Evolutionary conservation across 2,888 invertebrate species (phyloP).

Genomic region (Xiphydria camelus): DNA sequence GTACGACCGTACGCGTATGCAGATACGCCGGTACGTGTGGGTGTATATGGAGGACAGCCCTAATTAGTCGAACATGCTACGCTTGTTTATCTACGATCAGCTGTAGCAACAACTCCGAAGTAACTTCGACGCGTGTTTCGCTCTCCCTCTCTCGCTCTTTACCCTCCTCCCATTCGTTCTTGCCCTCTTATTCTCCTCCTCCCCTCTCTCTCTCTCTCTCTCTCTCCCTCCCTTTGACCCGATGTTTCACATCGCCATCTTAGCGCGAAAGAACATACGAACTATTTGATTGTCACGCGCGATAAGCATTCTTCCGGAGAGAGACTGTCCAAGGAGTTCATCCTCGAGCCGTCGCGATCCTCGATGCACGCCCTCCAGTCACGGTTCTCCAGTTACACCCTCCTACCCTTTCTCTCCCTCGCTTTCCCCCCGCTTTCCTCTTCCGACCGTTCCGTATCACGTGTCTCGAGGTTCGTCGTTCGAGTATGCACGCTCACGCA

Average conservation of each 20-base stretch:
- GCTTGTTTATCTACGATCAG: conserved; percentile 32
- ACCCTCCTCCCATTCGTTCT: conserved; percentile 1
- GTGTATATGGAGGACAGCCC: not conserved
- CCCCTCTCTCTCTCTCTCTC: not conserved
- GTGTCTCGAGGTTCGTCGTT: too few species aligned
- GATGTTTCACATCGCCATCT: not conserved
- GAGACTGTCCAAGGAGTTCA: too few species aligned
- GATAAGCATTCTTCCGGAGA: too few species aligned
- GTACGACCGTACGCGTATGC: too few species aligned
- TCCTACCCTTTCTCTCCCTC: conserved; percentile 1
- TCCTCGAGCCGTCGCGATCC: too few species aligned
- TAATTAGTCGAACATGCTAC: conserved; percentile 22
- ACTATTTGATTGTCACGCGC: too few species aligned
- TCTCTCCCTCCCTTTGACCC: not conserved
- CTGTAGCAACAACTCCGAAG: conserved; percentile 16
- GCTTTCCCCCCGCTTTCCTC: not conserved
- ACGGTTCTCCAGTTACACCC: too few species aligned
- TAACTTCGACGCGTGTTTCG: conserved; percentile 2
- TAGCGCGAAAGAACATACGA: not conserved
- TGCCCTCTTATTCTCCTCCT: not conserved
- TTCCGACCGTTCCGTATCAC: not conserved
- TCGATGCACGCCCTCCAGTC: too few species aligned
- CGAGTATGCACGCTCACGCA: not conserved
- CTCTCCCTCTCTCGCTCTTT: conserved; percentile 3
- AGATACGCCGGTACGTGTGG: not conserved